A percentile compares a stretch with the other conserved stretches of the same genome.
phyloP scores from a whole-genome alignment of 2,797 vertebrate species.

The Propithecus perrieri region DNA sequence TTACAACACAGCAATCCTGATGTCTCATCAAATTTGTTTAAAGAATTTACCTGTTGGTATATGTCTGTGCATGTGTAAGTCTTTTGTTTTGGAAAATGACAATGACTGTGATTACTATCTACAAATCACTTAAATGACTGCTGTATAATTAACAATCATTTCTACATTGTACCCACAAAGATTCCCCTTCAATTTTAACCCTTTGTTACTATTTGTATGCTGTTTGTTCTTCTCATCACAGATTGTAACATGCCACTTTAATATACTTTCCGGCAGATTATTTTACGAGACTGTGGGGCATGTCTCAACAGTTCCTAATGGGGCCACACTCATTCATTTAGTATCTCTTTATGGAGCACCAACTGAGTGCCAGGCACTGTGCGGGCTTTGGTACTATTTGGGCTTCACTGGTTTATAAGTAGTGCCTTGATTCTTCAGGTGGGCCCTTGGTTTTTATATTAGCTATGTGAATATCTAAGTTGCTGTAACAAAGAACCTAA shows the following conservation, averaged over 20 bases:
- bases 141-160: slow-evolving; percentile 50
- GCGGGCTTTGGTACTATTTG: background rate
- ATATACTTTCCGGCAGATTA: background rate
- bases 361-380: background rate
- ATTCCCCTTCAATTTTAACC: slow-evolving; percentile 24
- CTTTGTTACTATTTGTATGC: background rate
- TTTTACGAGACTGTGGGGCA: background rate
- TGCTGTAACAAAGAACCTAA: background rate
- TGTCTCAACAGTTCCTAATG: background rate
- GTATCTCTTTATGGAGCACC: background rate
- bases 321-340: background rate
- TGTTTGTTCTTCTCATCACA: background rate
- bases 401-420: background rate
- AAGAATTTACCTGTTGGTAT: slow-evolving; percentile 59
- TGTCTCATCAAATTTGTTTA: slow-evolving; percentile 55
- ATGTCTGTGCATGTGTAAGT: background rate
- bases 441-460: background rate
- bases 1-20: background rate
- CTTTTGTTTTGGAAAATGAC: slow-evolving; percentile 71
- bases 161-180: background rate
- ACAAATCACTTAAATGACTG: slow-evolving; percentile 35
- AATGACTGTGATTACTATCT: slow-evolving; percentile 42
- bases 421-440: background rate
- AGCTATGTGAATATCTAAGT: background rate
- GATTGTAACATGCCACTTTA: background rate